phyloP scores from a whole-genome alignment of 2,113 vertebrate species.

The Stigmatopora argus region DNA sequence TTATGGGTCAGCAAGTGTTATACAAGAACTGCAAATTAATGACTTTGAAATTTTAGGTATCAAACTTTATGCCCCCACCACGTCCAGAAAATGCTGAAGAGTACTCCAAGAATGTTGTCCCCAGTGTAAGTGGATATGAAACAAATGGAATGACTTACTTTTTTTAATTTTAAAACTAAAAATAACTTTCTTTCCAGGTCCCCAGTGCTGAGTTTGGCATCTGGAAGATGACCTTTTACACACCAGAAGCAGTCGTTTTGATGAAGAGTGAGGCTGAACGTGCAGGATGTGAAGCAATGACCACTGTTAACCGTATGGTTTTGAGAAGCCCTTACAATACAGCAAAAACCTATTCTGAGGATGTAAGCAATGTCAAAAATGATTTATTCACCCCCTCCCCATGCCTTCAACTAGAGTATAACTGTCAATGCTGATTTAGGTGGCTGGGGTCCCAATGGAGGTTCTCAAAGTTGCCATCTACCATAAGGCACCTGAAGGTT shows the following conservation, averaged over 20 bases:
- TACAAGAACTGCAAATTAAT: not conserved
- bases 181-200: constrained; percentile 6
- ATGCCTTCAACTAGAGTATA: not conserved
- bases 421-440: constrained; percentile 42
- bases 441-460: constrained; percentile 70
- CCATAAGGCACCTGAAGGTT: constrained; percentile 58
- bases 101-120: not conserved
- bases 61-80: constrained; percentile 25
- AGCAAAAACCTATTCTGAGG: constrained; percentile 56
- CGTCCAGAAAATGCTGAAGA: constrained; percentile 12
- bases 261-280: constrained; percentile 51
- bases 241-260: constrained; percentile 56
- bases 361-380: constrained; percentile 43
- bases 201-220: constrained; percentile 32
- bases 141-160: not conserved
- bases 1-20: not conserved
- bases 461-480: constrained; percentile 69
- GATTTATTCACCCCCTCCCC: too few species aligned
- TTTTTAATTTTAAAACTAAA: not conserved
- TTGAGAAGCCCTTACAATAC: constrained; percentile 60
- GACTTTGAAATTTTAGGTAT: constrained; percentile 32
- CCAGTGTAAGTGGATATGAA: constrained; percentile 20
- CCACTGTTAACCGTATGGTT: constrained; percentile 49
- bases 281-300: constrained; percentile 55
- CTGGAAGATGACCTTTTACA: constrained; percentile 70